These are phyloP conservation scores for Dermatemys mawii DNA, from an alignment of 2,113 vertebrate species.

Conservation along the genomic window DNA sequence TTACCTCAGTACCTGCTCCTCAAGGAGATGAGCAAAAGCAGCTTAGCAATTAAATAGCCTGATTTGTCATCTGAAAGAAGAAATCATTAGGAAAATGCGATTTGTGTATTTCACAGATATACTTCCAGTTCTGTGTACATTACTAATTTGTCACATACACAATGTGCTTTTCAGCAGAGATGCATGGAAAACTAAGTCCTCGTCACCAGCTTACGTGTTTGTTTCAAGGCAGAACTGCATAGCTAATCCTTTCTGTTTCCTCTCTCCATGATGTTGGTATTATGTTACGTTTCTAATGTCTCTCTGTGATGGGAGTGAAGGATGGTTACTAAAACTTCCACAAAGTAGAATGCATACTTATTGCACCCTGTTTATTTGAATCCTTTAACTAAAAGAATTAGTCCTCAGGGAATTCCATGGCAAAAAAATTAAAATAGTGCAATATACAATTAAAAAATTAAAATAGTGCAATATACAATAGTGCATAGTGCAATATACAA, in stretches of 20 bases:
- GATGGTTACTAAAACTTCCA: neutral
- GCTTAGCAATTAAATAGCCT: constrained; percentile 73
- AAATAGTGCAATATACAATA: no score
- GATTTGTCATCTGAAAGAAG: constrained; percentile 68
- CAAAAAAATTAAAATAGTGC: no score
- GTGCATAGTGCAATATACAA: no score
- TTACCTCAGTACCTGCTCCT: constrained; percentile 68
- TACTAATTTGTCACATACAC: constrained; percentile 62
- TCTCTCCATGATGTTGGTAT: constrained; percentile 1
- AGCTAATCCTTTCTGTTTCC: constrained; percentile 43
- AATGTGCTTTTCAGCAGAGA: constrained; percentile 20
- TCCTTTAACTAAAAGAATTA: constrained; percentile 9
- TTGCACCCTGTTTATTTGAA: constrained; percentile 6
- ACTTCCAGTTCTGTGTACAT: constrained; percentile 38
- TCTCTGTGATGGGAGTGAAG: neutral
- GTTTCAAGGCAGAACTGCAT: constrained; percentile 43
- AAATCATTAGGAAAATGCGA: constrained; percentile 54
- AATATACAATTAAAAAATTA: no score
- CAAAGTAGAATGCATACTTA: neutral
- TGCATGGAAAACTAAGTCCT: constrained; percentile 28
- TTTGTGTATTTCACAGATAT: constrained; percentile 60
- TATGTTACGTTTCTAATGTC: constrained; percentile 8
- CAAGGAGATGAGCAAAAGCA: constrained; percentile 57
- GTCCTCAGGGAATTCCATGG: neutral
- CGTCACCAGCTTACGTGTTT: constrained; percentile 34